phyloP scores from a whole-genome alignment of 2,113 vertebrate genomes.

The Rhagologus leucostigma region DNA sequence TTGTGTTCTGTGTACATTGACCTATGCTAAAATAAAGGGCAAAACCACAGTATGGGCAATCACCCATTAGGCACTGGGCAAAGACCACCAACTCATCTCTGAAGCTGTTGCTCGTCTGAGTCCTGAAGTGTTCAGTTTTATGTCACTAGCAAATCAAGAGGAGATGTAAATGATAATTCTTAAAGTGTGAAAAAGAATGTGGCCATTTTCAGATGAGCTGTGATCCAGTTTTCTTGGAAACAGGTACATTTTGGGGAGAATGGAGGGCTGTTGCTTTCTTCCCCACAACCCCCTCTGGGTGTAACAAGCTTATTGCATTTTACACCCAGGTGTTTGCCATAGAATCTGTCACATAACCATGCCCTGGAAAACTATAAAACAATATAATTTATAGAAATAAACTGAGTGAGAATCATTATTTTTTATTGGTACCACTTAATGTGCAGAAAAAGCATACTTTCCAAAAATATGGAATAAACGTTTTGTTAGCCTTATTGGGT shows the following conservation, averaged over 20 bases:
- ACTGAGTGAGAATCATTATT: constrained; percentile 86
- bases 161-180: constrained; percentile 28
- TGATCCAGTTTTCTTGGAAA: constrained; percentile 37
- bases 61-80: neutral
- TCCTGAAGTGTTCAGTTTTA: neutral
- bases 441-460: constrained; percentile 81
- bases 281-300: constrained; percentile 56
- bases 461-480: constrained; percentile 81
- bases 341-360: constrained; percentile 78
- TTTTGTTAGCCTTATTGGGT: constrained; percentile 81
- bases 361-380: constrained; percentile 81
- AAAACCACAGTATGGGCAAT: neutral
- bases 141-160: neutral
- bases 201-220: constrained; percentile 41
- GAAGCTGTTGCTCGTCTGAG: neutral
- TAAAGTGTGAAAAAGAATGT: constrained; percentile 21
- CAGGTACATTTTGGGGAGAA: neutral
- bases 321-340: constrained; percentile 81
- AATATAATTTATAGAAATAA: constrained; percentile 84
- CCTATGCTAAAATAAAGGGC: neutral
- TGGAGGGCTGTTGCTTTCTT: neutral
- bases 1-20: neutral
- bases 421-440: constrained; percentile 86
- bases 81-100: neutral
- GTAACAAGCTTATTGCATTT: constrained; percentile 71